phyloP scores from a whole-genome alignment of 2,113 vertebrate species.

The Carollia perspicillata region DNA sequence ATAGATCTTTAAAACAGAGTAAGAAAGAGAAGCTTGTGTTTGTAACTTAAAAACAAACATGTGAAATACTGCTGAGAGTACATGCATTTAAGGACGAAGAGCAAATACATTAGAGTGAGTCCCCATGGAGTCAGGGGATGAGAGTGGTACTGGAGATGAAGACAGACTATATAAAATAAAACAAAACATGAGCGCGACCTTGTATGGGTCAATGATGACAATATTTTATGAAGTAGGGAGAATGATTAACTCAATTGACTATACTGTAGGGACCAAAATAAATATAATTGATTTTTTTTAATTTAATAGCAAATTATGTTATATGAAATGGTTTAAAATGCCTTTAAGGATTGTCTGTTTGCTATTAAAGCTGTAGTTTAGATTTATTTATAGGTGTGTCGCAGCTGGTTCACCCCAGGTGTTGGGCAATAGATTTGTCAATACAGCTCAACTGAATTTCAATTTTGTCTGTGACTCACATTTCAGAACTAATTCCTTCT shows the following conservation, averaged over 20 bases:
- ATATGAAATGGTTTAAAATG: not conserved
- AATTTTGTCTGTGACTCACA: not conserved
- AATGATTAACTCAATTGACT: not conserved
- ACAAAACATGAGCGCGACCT: not conserved
- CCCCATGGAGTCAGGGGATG: not conserved
- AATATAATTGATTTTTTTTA: not conserved
- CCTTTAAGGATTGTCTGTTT: not conserved
- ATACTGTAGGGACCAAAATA: not conserved
- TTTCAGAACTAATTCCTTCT: conserved; percentile 54
- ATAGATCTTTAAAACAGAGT: not conserved
- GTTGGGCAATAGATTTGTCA: not conserved
- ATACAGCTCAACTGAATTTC: conserved; percentile 18
- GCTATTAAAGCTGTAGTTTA: not conserved
- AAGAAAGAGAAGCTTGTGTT: not conserved
- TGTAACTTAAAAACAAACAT: not conserved
- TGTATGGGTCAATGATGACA: not conserved
- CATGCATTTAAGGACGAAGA: not conserved
- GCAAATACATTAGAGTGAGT: not conserved
- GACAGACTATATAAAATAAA: not conserved
- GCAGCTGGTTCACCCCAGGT: not conserved
- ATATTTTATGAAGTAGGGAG: not conserved
- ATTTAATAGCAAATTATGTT: not conserved
- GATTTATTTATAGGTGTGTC: not conserved
- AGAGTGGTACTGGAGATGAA: not conserved
- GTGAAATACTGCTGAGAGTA: not conserved